Base-by-base conservation (phyloP, 2,888 invertebrate genomes). In the Calameuta idolon region DNA sequence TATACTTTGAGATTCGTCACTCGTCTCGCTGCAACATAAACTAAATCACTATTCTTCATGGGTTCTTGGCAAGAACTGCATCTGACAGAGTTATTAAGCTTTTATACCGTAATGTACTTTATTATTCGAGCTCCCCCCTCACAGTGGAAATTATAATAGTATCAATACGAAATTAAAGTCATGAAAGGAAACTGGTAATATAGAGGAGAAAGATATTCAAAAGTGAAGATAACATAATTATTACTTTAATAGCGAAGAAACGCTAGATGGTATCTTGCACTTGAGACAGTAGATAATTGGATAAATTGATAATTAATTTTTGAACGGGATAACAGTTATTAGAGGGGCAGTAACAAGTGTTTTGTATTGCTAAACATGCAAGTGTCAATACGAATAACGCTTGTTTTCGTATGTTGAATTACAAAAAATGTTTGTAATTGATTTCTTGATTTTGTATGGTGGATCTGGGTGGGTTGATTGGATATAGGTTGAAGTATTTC, bases 81-180 rank as follows among this genome's bases (percentile, higher is more conserved):
- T 12, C 69, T 69, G 81, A 79, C 80, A 69, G 76, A 35, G 71
- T 80, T 75, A 80, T 80, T 80, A 81, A 71, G 73, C 34, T 78
- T 75, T 74, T 75, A 15, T 23, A 33, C 33, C 69, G 35, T 15
- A 34, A n/a, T 34, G 34, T 12, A 30, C 34, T 35, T 74, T 34
- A 12, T 74, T 74, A 34, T 34, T 71, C 12, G 71, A 31, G 71
- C 11, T 4, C 12, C 1, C 11, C 11, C 12, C 1, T 30, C 23
- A 11, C 71, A 11, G 11, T 71, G 71, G 71, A 71, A 71, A 23
- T 23, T 55, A 2, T 55, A 55, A 55, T 55, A 9, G 55, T 23
- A 55, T 55, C 55, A 23, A 55, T 55, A 9, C 12, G 71, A 71
- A 33, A 71, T 30, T 31, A 23, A 34, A 71, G 2, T 33, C 9